Conservation (phyloP, 1,140 invertebrate species). For the Drosophila truncata region DNA sequence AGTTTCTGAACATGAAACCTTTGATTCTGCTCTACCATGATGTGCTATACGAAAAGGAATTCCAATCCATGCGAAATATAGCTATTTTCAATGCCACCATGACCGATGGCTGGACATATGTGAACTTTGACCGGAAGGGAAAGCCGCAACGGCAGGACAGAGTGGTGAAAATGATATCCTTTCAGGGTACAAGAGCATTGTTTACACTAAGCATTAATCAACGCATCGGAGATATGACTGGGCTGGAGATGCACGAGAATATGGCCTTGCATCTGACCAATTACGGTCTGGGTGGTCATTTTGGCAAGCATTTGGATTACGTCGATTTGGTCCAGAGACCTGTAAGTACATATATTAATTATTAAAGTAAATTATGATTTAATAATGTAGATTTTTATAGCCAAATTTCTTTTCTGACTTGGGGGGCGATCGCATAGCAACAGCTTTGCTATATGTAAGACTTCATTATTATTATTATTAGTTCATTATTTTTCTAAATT, state of each 20-base stretch:
- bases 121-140: slow-evolving; percentile 88
- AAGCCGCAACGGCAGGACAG: slow-evolving; percentile 60
- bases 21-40: slow-evolving; percentile 42
- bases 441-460: slow-evolving; percentile 49
- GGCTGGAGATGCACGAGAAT: slow-evolving; percentile 12
- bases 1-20: slow-evolving; percentile 32
- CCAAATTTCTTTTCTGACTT: slow-evolving; percentile 15
- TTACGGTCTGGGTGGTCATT: slow-evolving; percentile 48
- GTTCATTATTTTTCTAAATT: neutral
- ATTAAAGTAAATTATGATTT: neutral
- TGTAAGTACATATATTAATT: slow-evolving; percentile 1
- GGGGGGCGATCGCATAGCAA: slow-evolving; percentile 26
- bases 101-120: slow-evolving; percentile 27
- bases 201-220: slow-evolving; percentile 9
- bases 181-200: neutral
- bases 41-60: slow-evolving; percentile 43
- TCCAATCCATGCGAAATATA: slow-evolving; percentile 9
- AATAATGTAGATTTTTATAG: neutral
- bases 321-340: slow-evolving; percentile 20
- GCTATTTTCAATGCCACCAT: slow-evolving; percentile 28
- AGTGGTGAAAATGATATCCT: slow-evolving; percentile 18
- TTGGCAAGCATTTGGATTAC: slow-evolving; percentile 32
- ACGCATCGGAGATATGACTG: slow-evolving; percentile 32
- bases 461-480: neutral
- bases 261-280: slow-evolving; percentile 32